Evolutionary conservation across 2,888 invertebrate species (phyloP).

Genomic region (Oscheius onirici): DNA sequence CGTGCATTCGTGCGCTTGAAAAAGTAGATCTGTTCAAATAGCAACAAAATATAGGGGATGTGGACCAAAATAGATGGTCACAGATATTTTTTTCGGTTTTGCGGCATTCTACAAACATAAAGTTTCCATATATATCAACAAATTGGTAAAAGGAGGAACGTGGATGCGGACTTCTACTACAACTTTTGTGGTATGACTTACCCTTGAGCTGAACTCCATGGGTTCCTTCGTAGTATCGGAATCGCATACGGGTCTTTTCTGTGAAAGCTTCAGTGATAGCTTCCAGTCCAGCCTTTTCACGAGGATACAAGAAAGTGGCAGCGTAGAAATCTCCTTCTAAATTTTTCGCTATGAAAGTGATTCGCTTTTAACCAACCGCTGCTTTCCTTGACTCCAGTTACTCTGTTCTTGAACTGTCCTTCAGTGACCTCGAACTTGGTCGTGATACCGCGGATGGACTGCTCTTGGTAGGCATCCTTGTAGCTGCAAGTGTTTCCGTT

Average conservation of each 20-base stretch:
- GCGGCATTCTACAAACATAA: no score
- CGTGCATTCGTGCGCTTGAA: no score
- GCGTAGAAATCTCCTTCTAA: constrained; percentile 69
- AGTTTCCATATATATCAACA: no score
- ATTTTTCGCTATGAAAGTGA: neutral
- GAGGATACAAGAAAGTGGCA: constrained; percentile 69
- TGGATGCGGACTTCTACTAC: no score
- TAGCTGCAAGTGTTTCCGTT: constrained; percentile 64
- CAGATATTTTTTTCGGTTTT: no score
- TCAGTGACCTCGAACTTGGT: constrained; percentile 68
- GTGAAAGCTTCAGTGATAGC: constrained; percentile 57
- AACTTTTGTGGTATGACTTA: no score
- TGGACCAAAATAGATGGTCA: no score
- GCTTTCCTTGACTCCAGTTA: constrained; percentile 68
- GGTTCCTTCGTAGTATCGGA: constrained; percentile 71
- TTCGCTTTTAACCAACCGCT: constrained; percentile 39
- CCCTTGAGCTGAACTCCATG: constrained; percentile 71
- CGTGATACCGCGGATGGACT: constrained; percentile 68
- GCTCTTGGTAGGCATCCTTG: constrained; percentile 64
- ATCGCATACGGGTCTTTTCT: constrained; percentile 62
- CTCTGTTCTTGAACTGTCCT: constrained; percentile 71
- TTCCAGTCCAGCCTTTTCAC: constrained; percentile 69
- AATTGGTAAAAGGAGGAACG: no score
- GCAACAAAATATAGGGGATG: no score
- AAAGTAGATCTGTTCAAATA: no score